Conservation (phyloP, 2,113 vertebrate genomes). For the Ictalurus furcatus region DNA sequence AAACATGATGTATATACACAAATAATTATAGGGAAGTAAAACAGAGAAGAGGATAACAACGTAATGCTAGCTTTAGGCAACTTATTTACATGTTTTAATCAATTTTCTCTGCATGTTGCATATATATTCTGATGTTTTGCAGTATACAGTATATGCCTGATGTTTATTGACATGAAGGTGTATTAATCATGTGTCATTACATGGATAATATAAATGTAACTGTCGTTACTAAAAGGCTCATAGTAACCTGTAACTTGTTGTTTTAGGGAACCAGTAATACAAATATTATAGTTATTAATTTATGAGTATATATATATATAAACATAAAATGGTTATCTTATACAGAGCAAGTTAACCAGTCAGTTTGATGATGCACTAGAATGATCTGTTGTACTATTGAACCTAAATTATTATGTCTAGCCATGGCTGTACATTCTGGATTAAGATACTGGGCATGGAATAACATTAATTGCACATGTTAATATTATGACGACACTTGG, state of each 20-base stretch:
- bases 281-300: no score
- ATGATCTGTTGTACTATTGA: background rate
- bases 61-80: background rate
- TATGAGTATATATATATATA: background rate
- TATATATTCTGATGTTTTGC: background rate
- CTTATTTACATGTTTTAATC: background rate
- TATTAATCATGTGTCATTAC: background rate
- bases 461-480: background rate
- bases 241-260: background rate
- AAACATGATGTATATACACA: background rate
- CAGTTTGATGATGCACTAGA: background rate
- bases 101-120: background rate
- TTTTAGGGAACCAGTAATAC: background rate
- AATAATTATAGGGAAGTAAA: background rate
- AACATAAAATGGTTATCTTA: background rate
- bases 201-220: background rate
- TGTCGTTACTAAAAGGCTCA: background rate
- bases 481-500: background rate
- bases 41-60: background rate
- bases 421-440: background rate
- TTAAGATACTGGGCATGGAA: background rate
- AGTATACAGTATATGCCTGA: background rate
- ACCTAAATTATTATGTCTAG: background rate
- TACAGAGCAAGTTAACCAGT: background rate
- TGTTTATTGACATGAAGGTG: background rate